These are phyloP conservation scores for Tachystola acroxantha DNA, from an alignment of 2,888 invertebrate genomes.

Conservation along the genomic window DNA sequence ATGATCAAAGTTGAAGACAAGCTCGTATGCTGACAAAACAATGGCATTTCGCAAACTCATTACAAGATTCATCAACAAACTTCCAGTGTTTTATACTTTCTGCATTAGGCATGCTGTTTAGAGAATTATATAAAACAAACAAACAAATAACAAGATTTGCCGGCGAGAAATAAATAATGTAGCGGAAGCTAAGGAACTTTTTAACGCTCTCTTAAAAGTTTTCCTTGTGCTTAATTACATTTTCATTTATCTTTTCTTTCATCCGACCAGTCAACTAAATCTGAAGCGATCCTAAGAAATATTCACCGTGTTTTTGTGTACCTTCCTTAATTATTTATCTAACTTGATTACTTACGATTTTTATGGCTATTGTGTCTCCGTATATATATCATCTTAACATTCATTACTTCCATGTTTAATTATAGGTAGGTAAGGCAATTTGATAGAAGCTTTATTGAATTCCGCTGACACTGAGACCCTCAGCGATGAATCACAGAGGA, in stretches of 20 bases:
- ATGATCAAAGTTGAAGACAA: not conserved
- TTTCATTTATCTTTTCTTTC: constrained; percentile 67
- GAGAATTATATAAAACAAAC: constrained; percentile 31
- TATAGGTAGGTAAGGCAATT: not conserved
- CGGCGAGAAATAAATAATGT: constrained; percentile 59
- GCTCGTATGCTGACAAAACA: not conserved
- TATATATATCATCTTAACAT: too few relatives aligned
- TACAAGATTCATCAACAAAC: not conserved
- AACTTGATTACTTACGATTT: too few relatives aligned
- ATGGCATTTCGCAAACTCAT: not conserved
- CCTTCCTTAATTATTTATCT: too few relatives aligned
- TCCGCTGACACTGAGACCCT: not conserved
- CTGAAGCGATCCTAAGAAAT: not conserved
- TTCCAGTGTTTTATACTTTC: not conserved
- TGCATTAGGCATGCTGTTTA: not conserved
- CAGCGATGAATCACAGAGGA: constrained; percentile 13
- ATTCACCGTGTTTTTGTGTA: too few relatives aligned
- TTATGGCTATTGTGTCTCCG: too few relatives aligned
- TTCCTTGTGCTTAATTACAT: constrained; percentile 66
- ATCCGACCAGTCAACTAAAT: constrained; percentile 29
- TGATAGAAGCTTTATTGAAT: not conserved
- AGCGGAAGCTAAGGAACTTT: constrained; percentile 52
- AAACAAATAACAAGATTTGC: constrained; percentile 55
- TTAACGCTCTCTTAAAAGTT: constrained; percentile 62
- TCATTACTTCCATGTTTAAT: too few relatives aligned